Conservation (phyloP, 2,797 vertebrate species). For the Xiphophorus birchmanni region DNA sequence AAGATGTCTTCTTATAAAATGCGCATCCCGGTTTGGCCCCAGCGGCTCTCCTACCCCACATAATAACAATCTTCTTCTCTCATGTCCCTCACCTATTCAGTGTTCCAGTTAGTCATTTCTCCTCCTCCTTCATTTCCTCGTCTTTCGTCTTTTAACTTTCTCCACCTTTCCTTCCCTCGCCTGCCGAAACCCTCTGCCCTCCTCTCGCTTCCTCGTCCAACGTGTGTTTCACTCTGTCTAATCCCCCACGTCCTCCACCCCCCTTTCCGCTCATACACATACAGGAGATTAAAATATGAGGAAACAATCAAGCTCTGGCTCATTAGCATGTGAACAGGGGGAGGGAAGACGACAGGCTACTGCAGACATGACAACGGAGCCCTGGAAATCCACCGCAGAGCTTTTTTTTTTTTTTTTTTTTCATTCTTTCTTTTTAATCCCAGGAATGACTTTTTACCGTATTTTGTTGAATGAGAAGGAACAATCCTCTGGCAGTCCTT, state of each 20-base stretch:
- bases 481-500: conserved; percentile 72
- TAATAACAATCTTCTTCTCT: conserved; percentile 52
- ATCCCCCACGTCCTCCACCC: conserved; percentile 13
- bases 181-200: conserved; percentile 31
- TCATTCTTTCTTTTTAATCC: conserved; percentile 68
- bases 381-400: conserved; percentile 73
- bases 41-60: conserved; percentile 28
- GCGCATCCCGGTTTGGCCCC: conserved; percentile 30
- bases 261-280: conserved; percentile 38
- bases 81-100: conserved; percentile 20
- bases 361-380: conserved; percentile 70
- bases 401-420: conserved; percentile 51
- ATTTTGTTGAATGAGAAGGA: conserved; percentile 81
- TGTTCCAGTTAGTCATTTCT: conserved; percentile 43
- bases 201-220: conserved; percentile 37
- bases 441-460: conserved; percentile 82
- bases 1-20: conserved; percentile 45
- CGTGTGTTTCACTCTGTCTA: conserved; percentile 39
- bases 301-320: conserved; percentile 82
- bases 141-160: conserved; percentile 24
- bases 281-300: conserved; percentile 84
- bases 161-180: conserved; percentile 26
- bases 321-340: conserved; percentile 84
- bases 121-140: conserved; percentile 25
- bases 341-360: conserved; percentile 54